Evolutionary conservation across 2,797 vertebrate genomes (phyloP).

Genomic region (Lithobates sylvaticus): DNA sequence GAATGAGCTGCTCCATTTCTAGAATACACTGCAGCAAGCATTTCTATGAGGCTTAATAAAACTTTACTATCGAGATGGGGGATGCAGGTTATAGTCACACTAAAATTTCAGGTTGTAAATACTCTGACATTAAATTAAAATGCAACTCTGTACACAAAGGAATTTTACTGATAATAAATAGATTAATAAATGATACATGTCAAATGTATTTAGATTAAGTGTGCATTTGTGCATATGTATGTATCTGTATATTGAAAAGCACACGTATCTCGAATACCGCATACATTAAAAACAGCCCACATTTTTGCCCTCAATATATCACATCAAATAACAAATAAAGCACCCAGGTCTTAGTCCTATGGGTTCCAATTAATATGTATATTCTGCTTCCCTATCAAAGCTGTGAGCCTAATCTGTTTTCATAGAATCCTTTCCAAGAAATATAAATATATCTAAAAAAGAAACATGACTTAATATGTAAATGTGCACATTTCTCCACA

Average conservation of each 20-base stretch:
- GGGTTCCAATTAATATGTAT: neutral
- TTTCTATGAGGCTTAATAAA: neutral
- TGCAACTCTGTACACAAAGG: neutral
- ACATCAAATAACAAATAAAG: neutral
- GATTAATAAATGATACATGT: neutral
- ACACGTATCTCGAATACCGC: neutral
- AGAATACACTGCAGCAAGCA: neutral
- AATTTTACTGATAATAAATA: neutral
- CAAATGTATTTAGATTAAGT: neutral
- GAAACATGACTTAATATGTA: neutral
- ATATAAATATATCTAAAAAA: neutral
- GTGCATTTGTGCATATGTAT: neutral
- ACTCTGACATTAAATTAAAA: neutral
- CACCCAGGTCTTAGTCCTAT: neutral
- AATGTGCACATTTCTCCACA: neutral
- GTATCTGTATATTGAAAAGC: neutral
- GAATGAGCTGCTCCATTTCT: conserved; percentile 26
- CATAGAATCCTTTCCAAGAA: neutral
- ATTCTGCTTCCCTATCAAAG: neutral
- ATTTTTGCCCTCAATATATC: neutral
- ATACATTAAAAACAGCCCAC: neutral
- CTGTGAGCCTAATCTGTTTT: conserved; percentile 7
- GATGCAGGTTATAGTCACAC: neutral
- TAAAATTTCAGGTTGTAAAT: neutral
- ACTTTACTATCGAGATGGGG: neutral